Conservation (phyloP, 2,888 invertebrate species). For the Hartigia nigra region DNA sequence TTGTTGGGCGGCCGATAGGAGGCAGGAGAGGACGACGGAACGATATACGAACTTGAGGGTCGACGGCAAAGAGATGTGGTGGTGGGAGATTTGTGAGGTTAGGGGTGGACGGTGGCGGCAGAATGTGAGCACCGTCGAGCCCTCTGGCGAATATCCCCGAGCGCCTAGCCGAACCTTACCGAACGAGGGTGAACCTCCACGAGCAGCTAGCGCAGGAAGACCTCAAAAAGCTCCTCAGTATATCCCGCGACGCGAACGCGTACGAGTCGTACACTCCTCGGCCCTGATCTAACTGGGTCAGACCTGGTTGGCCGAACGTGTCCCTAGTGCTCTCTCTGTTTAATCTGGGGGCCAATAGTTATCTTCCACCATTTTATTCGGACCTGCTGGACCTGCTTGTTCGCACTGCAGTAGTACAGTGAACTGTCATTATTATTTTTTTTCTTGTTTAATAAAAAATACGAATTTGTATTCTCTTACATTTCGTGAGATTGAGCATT, state of each 20-base stretch:
- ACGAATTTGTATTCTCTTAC: background rate
- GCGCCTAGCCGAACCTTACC: slow-evolving; percentile 1
- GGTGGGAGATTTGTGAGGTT: slow-evolving; percentile 1
- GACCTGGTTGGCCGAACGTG: slow-evolving; percentile 9
- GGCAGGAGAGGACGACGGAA: background rate
- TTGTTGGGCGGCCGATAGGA: background rate
- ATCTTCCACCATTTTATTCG: background rate
- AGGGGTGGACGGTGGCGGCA: slow-evolving; percentile 23
- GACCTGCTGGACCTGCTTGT: background rate
- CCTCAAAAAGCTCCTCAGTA: slow-evolving; percentile 29
- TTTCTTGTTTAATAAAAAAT: background rate
- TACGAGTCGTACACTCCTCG: slow-evolving; percentile 29
- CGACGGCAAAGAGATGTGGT: background rate
- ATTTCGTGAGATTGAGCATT: background rate
- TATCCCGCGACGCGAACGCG: slow-evolving; percentile 44
- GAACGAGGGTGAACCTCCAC: slow-evolving; percentile 11
- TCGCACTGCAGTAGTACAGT: background rate
- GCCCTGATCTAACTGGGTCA: slow-evolving; percentile 40
- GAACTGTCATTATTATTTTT: background rate
- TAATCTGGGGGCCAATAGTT: background rate
- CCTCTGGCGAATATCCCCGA: background rate
- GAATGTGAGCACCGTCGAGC: slow-evolving; percentile 32
- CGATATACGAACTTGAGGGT: background rate
- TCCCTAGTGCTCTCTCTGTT: background rate
- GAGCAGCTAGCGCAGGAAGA: slow-evolving; percentile 14